Percentiles rank a stretch among this genome's conserved stretches.
These are phyloP conservation scores for Lapara coniferarum DNA, from an alignment of 2,888 invertebrate genomes.

Conservation along the genomic window DNA sequence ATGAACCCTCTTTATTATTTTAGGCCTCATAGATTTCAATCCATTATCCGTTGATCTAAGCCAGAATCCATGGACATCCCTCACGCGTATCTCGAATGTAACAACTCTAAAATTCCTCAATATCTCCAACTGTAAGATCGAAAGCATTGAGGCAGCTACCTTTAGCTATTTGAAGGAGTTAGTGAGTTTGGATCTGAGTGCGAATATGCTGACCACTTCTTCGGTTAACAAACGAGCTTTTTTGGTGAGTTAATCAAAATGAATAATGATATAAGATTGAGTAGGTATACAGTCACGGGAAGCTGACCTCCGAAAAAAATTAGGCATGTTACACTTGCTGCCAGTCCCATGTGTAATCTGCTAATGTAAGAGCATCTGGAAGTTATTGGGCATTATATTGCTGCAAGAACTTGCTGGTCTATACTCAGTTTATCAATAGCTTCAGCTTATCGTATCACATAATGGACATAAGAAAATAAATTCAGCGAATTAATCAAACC, in stretches of 20 bases:
- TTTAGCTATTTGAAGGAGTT: slow-evolving; percentile 85
- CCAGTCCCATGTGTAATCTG: too few species aligned
- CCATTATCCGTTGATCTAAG: slow-evolving; percentile 59
- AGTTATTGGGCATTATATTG: too few species aligned
- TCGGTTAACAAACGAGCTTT: slow-evolving; percentile 83
- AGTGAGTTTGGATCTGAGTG: slow-evolving; percentile 85
- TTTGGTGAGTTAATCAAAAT: slow-evolving; percentile 71
- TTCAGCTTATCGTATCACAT: too few species aligned
- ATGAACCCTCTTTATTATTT: slow-evolving; percentile 31
- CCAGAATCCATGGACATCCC: slow-evolving; percentile 55
- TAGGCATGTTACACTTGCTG: too few species aligned
- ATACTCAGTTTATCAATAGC: too few species aligned
- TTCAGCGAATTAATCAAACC: background rate
- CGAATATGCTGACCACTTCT: slow-evolving; percentile 84
- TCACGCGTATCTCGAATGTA: slow-evolving; percentile 76
- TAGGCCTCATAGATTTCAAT: slow-evolving; percentile 47
- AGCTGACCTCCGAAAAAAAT: too few species aligned
- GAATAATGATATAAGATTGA: too few species aligned
- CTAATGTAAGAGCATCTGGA: too few species aligned
- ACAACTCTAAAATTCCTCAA: slow-evolving; percentile 75
- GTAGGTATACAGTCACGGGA: too few species aligned
- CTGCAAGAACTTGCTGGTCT: too few species aligned
- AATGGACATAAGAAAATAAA: too few species aligned
- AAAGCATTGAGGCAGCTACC: slow-evolving; percentile 77
- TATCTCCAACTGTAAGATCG: slow-evolving; percentile 84